phyloP scores from a whole-genome alignment of 2,113 vertebrate species.

The Lycocorax pyrrhopterus region DNA sequence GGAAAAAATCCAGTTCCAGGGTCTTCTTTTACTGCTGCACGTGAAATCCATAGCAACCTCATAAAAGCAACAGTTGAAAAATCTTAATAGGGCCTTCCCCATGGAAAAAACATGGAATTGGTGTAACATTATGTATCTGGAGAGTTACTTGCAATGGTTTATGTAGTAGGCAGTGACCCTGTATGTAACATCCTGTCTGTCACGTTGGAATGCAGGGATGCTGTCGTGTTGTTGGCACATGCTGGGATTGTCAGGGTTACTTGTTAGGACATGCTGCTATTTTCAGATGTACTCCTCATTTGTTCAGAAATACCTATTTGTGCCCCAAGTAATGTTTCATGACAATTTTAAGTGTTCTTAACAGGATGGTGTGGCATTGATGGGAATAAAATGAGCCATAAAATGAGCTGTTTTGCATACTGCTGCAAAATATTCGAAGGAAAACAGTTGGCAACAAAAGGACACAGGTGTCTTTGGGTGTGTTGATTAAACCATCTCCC shows the following conservation, averaged over 20 bases:
- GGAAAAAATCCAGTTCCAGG: conserved; percentile 22
- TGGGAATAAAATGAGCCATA: neutral
- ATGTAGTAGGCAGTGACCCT: neutral
- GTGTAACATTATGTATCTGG: neutral
- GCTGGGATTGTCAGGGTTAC: neutral
- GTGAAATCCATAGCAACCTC: neutral
- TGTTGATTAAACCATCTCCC: neutral
- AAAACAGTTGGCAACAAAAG: neutral
- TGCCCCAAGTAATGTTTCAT: neutral
- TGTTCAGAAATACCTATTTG: neutral
- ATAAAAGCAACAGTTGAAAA: neutral
- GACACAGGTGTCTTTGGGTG: neutral
- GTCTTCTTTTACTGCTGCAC: neutral
- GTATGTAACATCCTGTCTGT: neutral
- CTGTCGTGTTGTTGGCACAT: accelerated
- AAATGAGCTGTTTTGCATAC: neutral
- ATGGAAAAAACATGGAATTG: neutral
- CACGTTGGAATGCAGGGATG: neutral
- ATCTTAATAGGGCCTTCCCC: neutral
- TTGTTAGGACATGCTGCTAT: neutral
- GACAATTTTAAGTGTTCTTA: neutral
- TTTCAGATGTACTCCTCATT: neutral
- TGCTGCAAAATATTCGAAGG: neutral
- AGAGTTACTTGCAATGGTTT: neutral
- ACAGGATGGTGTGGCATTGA: neutral